phyloP scores from a whole-genome alignment of 2,888 invertebrate species.

The Sesamia inferens region DNA sequence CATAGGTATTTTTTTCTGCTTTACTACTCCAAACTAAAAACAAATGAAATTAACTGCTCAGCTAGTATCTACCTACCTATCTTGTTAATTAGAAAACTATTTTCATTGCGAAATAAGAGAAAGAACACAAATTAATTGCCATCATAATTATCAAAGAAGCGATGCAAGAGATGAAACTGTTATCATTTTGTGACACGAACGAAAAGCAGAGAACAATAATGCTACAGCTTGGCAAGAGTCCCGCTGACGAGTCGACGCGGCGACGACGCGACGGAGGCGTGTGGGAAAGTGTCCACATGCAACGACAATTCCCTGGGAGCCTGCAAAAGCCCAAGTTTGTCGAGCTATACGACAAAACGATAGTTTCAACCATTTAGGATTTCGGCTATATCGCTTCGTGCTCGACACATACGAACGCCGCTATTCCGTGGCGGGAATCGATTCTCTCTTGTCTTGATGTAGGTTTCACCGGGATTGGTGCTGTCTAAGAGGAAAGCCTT shows the following conservation, averaged over 20 bases:
- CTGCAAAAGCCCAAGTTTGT: constrained; percentile 52
- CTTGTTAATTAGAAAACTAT: not conserved
- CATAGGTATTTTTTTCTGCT: not conserved
- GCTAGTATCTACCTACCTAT: not conserved
- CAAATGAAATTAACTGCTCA: not conserved
- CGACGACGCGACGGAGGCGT: constrained; percentile 45
- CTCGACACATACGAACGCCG: constrained; percentile 58
- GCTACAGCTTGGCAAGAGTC: constrained; percentile 63
- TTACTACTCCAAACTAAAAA: not conserved
- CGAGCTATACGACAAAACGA: constrained; percentile 60
- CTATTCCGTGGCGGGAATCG: constrained; percentile 59
- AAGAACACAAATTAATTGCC: constrained; percentile 16
- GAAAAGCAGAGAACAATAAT: constrained; percentile 53
- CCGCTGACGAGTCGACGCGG: constrained; percentile 28
- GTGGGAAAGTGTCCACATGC: constrained; percentile 73
- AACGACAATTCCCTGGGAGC: constrained; percentile 56
- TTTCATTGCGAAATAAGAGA: not conserved
- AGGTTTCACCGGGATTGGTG: constrained; percentile 38
- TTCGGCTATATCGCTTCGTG: constrained; percentile 61
- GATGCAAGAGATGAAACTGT: constrained; percentile 30
- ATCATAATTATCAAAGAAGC: constrained; percentile 8
- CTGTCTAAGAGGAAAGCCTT: constrained; percentile 34
- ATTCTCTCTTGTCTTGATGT: constrained; percentile 62
- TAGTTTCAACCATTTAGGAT: constrained; percentile 64
- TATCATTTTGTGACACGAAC: constrained; percentile 45